Evolutionary conservation across 2,888 invertebrate species (phyloP).

Genomic region (Dryadula phaetusa): DNA sequence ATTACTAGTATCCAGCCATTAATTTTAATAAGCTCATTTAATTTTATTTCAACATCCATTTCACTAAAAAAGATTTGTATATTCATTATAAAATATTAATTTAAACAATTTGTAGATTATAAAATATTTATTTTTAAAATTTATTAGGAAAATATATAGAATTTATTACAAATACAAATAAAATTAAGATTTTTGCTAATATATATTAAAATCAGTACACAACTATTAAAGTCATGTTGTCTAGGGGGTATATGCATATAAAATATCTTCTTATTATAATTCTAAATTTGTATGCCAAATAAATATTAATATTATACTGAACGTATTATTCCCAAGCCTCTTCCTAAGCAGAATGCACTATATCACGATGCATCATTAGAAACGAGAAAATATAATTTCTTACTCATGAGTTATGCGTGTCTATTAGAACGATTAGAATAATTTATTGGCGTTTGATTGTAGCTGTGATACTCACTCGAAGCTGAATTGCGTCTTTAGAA

Average conservation of each 20-base stretch:
- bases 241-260: too few species aligned
- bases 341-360: constrained; percentile 33
- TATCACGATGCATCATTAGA: constrained; percentile 48
- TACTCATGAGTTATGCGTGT: constrained; percentile 46
- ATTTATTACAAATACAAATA: too few species aligned
- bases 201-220: too few species aligned
- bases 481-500: constrained; percentile 32
- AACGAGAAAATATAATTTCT: constrained; percentile 50
- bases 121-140: not conserved
- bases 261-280: too few species aligned
- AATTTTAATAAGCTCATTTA: constrained; percentile 1
- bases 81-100: not conserved
- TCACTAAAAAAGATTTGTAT: not conserved
- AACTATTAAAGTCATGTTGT: too few species aligned
- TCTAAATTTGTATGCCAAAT: not conserved
- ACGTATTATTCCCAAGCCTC: not conserved
- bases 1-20: constrained; percentile 23
- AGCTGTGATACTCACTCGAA: constrained; percentile 42
- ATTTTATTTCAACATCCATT: constrained; percentile 13
- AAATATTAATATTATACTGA: not conserved
- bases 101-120: not conserved
- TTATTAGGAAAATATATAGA: too few species aligned
- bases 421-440: constrained; percentile 48
- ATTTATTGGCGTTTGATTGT: constrained; percentile 48
- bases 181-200: too few species aligned